Evolutionary conservation across 1,140 invertebrate species (phyloP), one percentile per base, ranked within the genome.

Genomic region (Hylaeus anthracinus): DNA sequence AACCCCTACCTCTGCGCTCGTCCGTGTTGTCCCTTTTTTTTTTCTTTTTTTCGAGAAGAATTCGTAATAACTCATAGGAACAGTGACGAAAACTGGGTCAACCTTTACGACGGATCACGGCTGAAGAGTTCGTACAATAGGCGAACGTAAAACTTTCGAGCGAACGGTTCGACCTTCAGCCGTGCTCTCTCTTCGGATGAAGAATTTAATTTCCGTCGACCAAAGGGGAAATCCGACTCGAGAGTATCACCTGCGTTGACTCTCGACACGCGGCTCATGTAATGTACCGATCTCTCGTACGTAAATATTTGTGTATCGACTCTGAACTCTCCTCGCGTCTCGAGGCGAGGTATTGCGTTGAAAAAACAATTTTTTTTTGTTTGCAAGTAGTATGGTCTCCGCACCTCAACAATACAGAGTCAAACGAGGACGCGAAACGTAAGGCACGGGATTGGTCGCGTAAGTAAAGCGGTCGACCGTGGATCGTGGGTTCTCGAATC

Each of bases 41-140:
- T 12, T 6, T 26, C 9, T 15, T 2, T 14, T n/a, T 43, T 1
- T 6, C 58, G 71, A 79, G 45, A 73, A 61, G 71, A 79, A 73
- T 73, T 72, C 61, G 70, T 73, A 79, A 79, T 79, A 79, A 79
- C 70, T 65, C 48, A 51, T 79, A 51, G 71, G 51, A 79, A 79
- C 63, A 51, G 77, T 65, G n/a, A 14, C 14, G 15, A 12, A 43
- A 79, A 79, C 69, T 73, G 71, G 77, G 70, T 73, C 77, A 66
- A 58, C 61, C 51, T 73, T 51, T 73, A 41, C 61, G 77, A 53
- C 70, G 58, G 55, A 56, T 41, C 51, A 26, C 61, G 43, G 10
- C 10, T 14, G 51, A 39, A 41, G 61, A 63, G 53, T 73, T 73
- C 26, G 53, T 48, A 79, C 70, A 79, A 79, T 73, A 65, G 71